Percentiles rank a stretch among this genome's conserved stretches.
phyloP scores from a whole-genome alignment of 2,113 vertebrate species.

The Myxocyprinus asiaticus region DNA sequence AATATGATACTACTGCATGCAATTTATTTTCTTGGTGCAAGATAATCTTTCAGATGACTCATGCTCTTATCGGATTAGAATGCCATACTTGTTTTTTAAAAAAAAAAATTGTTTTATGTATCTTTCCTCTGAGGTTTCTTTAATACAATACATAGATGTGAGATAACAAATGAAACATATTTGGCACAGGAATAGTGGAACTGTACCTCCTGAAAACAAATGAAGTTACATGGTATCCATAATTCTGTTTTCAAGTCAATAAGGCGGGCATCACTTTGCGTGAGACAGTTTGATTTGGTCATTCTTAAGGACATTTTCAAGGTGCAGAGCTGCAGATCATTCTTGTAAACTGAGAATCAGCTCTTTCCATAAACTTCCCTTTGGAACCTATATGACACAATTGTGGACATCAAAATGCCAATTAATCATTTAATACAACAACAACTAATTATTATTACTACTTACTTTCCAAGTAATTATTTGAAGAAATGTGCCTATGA shows the following conservation, averaged over 20 bases:
- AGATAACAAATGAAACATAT: conserved; percentile 40
- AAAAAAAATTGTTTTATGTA: too few relatives aligned
- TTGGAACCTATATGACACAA: conserved; percentile 53
- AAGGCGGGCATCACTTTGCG: conserved; percentile 47
- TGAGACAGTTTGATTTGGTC: conserved; percentile 36
- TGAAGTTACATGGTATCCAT: conserved; percentile 30
- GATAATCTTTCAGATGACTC: conserved; percentile 58
- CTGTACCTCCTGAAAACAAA: conserved; percentile 24
- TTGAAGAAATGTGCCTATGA: too few relatives aligned
- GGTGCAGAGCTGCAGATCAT: conserved; percentile 20
- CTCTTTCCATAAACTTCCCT: conserved; percentile 54
- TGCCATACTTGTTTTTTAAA: too few relatives aligned
- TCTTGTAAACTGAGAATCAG: conserved; percentile 33
- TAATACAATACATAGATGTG: conserved; percentile 62
- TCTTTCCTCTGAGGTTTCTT: conserved; percentile 27
- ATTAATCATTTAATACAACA: too few relatives aligned
- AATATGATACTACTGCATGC: conserved; percentile 25
- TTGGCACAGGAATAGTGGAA: conserved; percentile 34
- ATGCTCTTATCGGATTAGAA: conserved; percentile 59
- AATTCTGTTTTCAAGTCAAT: conserved; percentile 56
- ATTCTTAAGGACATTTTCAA: conserved; percentile 42
- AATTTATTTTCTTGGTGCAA: conserved; percentile 69
- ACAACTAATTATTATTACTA: too few relatives aligned
- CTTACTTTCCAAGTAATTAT: too few relatives aligned
- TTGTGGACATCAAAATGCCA: too few relatives aligned